phyloP scores from a whole-genome alignment of 1,140 invertebrate genomes.

The Diachasmimorpha longicaudata region DNA sequence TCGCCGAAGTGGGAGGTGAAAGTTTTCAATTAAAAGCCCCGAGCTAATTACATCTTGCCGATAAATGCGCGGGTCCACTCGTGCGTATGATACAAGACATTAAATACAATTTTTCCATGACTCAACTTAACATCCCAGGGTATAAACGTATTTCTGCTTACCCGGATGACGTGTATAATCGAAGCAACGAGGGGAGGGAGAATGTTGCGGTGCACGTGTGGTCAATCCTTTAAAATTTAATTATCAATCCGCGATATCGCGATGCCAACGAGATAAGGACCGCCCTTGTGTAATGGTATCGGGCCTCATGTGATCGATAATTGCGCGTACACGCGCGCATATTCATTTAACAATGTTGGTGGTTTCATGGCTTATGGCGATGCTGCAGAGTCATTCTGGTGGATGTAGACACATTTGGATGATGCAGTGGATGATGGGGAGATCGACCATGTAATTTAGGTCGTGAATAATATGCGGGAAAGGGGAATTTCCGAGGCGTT shows the following conservation, averaged over 20 bases:
- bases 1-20: background rate
- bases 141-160: background rate
- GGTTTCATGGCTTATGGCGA: background rate
- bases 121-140: background rate
- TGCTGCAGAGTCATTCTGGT: no score
- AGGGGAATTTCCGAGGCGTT: background rate
- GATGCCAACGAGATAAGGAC: constrained; percentile 43
- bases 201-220: constrained; percentile 29
- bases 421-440: background rate
- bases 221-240: constrained; percentile 46
- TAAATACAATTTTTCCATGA: background rate
- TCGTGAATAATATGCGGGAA: background rate
- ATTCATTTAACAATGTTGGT: constrained; percentile 25
- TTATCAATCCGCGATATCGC: constrained; percentile 42
- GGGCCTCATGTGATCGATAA: background rate
- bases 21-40: background rate
- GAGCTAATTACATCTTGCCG: background rate
- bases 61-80: background rate
- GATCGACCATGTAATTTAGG: background rate
- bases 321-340: constrained; percentile 20
- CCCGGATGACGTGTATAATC: background rate
- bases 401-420: background rate
- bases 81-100: background rate
- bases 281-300: constrained; percentile 33
- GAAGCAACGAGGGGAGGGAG: background rate